Evolutionary conservation across 2,888 invertebrate species (phyloP).

Genomic region (Sminthurides aquaticus): DNA sequence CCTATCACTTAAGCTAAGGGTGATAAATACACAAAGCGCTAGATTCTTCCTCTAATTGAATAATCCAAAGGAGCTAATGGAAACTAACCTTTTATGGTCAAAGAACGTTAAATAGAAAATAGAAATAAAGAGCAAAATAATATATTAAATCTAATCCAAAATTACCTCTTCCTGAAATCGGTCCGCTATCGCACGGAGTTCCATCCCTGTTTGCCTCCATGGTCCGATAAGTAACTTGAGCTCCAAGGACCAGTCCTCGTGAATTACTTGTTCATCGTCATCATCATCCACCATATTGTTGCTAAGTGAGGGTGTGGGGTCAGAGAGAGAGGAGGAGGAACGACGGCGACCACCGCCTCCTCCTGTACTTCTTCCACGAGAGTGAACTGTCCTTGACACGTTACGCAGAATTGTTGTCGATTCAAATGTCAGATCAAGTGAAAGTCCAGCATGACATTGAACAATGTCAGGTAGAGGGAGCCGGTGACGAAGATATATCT

Average conservation of each 20-base stretch:
- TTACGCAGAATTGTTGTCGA: background rate
- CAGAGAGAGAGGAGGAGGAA: background rate
- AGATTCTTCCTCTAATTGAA: background rate
- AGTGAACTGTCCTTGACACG: slow-evolving; percentile 2
- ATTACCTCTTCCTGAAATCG: slow-evolving; percentile 20
- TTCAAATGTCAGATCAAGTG: slow-evolving; percentile 20
- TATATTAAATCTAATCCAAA: too few species aligned
- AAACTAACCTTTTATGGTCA: background rate
- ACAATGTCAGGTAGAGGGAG: slow-evolving; percentile 28
- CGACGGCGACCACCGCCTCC: background rate
- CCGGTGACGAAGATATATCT: background rate
- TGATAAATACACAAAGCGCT: too few species aligned
- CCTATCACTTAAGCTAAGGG: too few species aligned
- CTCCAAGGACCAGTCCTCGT: slow-evolving; percentile 17
- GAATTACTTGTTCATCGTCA: background rate
- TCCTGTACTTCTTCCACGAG: slow-evolving; percentile 3
- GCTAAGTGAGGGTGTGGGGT: background rate
- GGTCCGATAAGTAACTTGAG: slow-evolving; percentile 19
- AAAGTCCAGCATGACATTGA: slow-evolving; percentile 26
- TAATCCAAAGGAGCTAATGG: background rate
- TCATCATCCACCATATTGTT: background rate
- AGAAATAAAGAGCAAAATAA: too few species aligned
- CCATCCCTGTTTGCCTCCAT: slow-evolving; percentile 21
- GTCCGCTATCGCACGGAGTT: slow-evolving; percentile 24
- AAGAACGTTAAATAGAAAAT: too few species aligned